Conservation (phyloP, 1,140 invertebrate genomes). For the Ptiloglossa arizonensis region DNA sequence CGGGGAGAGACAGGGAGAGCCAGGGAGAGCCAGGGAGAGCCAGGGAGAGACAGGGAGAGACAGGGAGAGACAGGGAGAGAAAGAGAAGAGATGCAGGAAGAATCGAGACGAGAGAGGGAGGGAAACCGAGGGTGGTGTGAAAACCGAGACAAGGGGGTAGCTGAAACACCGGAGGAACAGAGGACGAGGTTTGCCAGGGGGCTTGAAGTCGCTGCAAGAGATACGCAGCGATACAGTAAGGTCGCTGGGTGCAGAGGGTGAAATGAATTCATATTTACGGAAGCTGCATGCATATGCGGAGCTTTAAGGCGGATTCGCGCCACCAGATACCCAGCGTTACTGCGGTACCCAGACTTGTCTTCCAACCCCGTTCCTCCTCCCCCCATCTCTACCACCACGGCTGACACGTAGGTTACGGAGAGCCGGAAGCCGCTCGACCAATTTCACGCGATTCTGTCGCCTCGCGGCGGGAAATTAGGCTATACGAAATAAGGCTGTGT, state of each 20-base stretch:
- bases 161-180: not conserved
- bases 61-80: conserved; percentile 49
- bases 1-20: conserved; percentile 43
- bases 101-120: not conserved
- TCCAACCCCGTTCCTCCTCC: too few species aligned
- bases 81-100: not conserved
- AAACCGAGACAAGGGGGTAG: conserved; percentile 12
- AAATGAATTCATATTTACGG: conserved; percentile 56
- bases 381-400: too few species aligned
- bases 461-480: conserved; percentile 18
- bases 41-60: conserved; percentile 30
- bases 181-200: conserved; percentile 25
- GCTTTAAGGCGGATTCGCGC: conserved; percentile 35
- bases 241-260: not conserved
- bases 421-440: not conserved
- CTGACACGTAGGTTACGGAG: not conserved
- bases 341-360: too few species aligned
- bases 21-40: too few species aligned
- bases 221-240: conserved; percentile 19
- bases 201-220: conserved; percentile 40
- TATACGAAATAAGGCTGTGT: not conserved
- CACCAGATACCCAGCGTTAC: conserved; percentile 4
- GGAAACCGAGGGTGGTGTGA: conserved; percentile 50
- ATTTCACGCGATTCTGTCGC: conserved; percentile 35
- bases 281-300: conserved; percentile 50